Evolutionary conservation across 2,888 invertebrate genomes (phyloP).

Genomic region (Spialia ferax): DNA sequence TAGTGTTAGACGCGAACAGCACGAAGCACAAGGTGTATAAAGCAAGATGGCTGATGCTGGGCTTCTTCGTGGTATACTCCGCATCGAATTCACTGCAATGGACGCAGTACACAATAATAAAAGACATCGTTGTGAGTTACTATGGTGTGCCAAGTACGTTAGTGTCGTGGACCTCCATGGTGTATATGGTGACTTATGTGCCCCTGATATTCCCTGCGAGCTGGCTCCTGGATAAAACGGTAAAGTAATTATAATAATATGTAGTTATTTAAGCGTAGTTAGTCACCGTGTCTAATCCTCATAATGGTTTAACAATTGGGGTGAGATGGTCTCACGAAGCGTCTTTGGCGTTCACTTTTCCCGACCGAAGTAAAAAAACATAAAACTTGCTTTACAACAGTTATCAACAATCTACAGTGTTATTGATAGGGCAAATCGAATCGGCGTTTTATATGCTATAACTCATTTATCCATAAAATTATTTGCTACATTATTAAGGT

Average conservation of each 20-base stretch:
- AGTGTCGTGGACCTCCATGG: constrained; percentile 98
- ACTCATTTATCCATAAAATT: too few relatives aligned
- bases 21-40: constrained; percentile 86
- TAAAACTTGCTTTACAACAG: too few relatives aligned
- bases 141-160: constrained; percentile 89
- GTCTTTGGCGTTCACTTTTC: too few relatives aligned
- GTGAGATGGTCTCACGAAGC: too few relatives aligned
- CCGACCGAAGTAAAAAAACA: too few relatives aligned
- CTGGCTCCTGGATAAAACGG: constrained; percentile 97
- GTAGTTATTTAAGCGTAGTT: too few relatives aligned
- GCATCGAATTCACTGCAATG: constrained; percentile 97
- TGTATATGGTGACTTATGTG: constrained; percentile 98
- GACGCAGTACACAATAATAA: constrained; percentile 98
- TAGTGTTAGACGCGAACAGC: constrained; percentile 48
- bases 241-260: constrained; percentile 81
- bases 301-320: too few relatives aligned
- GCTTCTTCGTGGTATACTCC: constrained; percentile 95
- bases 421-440: too few relatives aligned
- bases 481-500: too few relatives aligned
- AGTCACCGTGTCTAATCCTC: too few relatives aligned
- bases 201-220: constrained; percentile 98
- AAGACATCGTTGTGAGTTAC: constrained; percentile 91
- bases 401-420: too few relatives aligned
- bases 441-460: too few relatives aligned
- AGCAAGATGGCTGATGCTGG: constrained; percentile 93